phyloP scores from a whole-genome alignment of 2,797 vertebrate genomes.

The Emys orbicularis region DNA sequence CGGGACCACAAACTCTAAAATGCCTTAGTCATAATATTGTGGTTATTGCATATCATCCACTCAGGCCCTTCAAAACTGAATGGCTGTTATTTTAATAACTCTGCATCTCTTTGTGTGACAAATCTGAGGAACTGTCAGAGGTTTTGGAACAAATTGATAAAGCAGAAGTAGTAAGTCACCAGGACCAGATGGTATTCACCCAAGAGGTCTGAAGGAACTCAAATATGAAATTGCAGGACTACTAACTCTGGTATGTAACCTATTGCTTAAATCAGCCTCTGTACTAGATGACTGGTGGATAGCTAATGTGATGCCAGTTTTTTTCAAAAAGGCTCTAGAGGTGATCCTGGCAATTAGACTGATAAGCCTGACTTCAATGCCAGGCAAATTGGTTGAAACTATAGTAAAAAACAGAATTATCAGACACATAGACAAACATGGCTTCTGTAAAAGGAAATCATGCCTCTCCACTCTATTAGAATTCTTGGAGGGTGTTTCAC shows the following conservation, averaged over 20 bases:
- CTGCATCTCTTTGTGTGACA: not conserved
- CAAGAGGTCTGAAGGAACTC: not conserved
- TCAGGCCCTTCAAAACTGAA: not conserved
- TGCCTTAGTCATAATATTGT: not conserved
- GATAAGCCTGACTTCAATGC: too few species aligned
- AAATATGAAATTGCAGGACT: not conserved
- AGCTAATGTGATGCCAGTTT: too few species aligned
- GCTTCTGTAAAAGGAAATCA: too few species aligned
- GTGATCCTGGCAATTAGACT: too few species aligned
- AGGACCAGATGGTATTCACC: not conserved
- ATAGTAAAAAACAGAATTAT: too few species aligned
- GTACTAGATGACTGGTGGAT: not conserved
- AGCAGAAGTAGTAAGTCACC: not conserved
- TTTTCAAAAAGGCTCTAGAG: too few species aligned
- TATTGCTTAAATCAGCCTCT: not conserved
- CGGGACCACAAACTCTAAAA: not conserved
- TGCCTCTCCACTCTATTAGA: too few species aligned
- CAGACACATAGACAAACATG: too few species aligned
- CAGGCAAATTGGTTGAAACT: too few species aligned
- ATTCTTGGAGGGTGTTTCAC: too few species aligned
- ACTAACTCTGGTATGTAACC: not conserved
- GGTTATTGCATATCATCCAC: not conserved
- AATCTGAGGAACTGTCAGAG: not conserved
- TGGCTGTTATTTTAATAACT: slow-evolving; percentile 47
- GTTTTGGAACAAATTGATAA: not conserved